Evolutionary conservation across 2,113 vertebrate genomes (phyloP).

Genomic region (Rissa tridactyla): DNA sequence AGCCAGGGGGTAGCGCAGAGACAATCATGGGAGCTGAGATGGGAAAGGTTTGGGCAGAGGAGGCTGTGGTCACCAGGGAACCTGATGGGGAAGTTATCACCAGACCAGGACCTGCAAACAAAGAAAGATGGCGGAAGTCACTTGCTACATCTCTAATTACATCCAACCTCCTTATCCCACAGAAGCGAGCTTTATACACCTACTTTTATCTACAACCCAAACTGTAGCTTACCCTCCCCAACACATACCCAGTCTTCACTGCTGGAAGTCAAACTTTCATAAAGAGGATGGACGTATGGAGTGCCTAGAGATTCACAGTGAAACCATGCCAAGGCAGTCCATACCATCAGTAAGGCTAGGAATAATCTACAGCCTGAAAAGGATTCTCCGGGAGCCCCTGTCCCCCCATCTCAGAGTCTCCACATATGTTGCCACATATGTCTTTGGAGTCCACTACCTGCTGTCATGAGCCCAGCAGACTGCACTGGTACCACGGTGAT

Average conservation of each 20-base stretch:
- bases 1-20: slow-evolving; percentile 85
- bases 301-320: neutral
- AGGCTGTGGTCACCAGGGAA: slow-evolving; percentile 89
- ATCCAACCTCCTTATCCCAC: neutral
- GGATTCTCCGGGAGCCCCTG: neutral
- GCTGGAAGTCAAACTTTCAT: neutral
- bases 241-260: neutral
- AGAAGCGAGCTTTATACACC: neutral
- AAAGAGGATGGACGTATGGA: neutral
- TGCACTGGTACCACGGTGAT: slow-evolving; percentile 94
- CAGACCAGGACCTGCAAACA: slow-evolving; percentile 85
- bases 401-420: neutral
- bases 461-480: slow-evolving; percentile 94
- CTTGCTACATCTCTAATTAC: neutral
- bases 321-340: neutral
- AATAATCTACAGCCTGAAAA: neutral
- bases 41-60: slow-evolving; percentile 85
- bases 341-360: neutral
- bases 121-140: slow-evolving; percentile 38
- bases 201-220: neutral
- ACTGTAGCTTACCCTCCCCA: neutral
- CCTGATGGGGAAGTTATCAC: slow-evolving; percentile 96
- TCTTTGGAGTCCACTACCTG: slow-evolving; percentile 76
- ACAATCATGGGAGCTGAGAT: slow-evolving; percentile 96
- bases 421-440: rapidly evolving